Evolutionary conservation across 2,888 invertebrate species (phyloP), one percentile per base, ranked within the genome.

Genomic region (Drosophila koepferae): DNA sequence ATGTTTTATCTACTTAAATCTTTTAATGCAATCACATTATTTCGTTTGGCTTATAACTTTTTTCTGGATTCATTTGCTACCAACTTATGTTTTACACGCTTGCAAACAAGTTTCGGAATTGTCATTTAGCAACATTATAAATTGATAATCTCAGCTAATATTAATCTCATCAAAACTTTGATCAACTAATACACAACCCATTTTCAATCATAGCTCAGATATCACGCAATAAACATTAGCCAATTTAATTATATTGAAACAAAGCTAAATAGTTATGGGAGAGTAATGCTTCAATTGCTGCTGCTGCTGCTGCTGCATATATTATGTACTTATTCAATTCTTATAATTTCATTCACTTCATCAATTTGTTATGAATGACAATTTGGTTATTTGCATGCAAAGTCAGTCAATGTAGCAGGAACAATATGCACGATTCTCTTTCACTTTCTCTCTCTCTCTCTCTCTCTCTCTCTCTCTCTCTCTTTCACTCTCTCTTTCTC

Each of bases 301-400:
- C 6, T 20, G 20, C 20, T 20, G 20, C 20, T 20, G 20, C 20
- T 51, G 7, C 18, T 18, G 34, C 18, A n/a, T 18, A 7, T 34
- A 12, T 18, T 34, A 10, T 18, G 34, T 20, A 23, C 54, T 54
- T 54, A 54, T 38, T 6, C 54, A 54, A 16, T 54, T 40, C 23
- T 28, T 40, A 51, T 40, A 40, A 55, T 43, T 18, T 5, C 28
- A 6, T 38, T 20, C 14, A 38, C 12, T 38, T 38, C 46, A 18
- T 60, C 18, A 28, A 40, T 48, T 28, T 28, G n/a, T 28, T 18
- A 18, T 40, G 40, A 48, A 38, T 28, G 6, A 9, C 28, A 18
- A 48, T 48, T 72, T 36, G 31, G 14, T n/a, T 43, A 73, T 65
- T 55, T 55, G 51, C 44, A 60, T 54, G 61, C 16, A 55, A 48